These are phyloP conservation scores for Rhabditoides inermis DNA, from an alignment of 2,888 invertebrate genomes.

Conservation along the genomic window DNA sequence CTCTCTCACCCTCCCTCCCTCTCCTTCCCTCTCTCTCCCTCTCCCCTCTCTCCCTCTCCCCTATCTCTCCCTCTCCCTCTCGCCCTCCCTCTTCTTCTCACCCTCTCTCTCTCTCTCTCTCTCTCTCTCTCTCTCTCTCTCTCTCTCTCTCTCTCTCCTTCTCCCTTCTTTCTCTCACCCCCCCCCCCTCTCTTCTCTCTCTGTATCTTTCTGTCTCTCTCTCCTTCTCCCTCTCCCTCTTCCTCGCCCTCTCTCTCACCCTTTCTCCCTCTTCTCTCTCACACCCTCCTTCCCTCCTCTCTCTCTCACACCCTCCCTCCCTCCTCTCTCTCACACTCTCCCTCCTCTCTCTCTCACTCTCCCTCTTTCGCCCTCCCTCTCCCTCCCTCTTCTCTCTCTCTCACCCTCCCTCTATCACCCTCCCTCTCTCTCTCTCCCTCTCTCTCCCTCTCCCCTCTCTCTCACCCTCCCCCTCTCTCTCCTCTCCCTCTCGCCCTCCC, in stretches of 20 bases:
- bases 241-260: slow-evolving; percentile 32
- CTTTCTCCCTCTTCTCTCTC: slow-evolving; percentile 44
- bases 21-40: slow-evolving; percentile 2
- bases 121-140: background rate
- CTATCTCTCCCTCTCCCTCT: background rate
- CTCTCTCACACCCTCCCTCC: background rate
- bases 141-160: background rate
- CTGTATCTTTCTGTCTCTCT: background rate
- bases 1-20: background rate
- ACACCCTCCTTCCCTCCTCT: background rate
- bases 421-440: background rate
- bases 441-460: too few relatives aligned
- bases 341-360: slow-evolving; percentile 43
- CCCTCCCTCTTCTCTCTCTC: slow-evolving; percentile 37
- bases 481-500: slow-evolving; percentile 42
- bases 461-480: slow-evolving; percentile 24
- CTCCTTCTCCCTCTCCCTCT: background rate
- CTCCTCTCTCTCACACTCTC: background rate
- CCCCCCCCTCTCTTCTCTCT: too few relatives aligned
- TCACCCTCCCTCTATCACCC: background rate
- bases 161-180: too few relatives aligned
- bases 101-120: slow-evolving; percentile 6
- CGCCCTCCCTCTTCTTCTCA: background rate
- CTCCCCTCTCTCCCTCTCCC: slow-evolving; percentile 8
- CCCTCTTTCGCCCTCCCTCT: slow-evolving; percentile 44